Conservation (phyloP, 2,113 vertebrate species). For the Guaruba guarouba region DNA sequence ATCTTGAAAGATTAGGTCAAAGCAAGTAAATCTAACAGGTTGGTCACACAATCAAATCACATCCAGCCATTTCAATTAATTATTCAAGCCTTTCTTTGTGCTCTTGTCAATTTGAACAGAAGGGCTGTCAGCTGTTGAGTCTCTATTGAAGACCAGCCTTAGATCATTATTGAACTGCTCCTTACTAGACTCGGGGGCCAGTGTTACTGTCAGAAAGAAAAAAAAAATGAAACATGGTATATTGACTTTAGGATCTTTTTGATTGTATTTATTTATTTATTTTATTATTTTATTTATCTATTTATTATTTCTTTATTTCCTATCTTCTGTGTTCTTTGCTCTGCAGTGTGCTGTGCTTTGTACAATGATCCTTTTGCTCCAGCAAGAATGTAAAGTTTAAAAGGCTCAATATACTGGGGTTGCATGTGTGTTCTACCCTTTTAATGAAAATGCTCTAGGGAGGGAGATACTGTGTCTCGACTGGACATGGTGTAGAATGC, state of each 20-base stretch:
- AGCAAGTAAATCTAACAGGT: not conserved
- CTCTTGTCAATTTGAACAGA: constrained; percentile 71
- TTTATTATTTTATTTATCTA: not conserved
- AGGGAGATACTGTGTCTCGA: not conserved
- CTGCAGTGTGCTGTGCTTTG: not conserved
- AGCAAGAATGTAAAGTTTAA: not conserved
- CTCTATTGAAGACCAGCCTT: constrained; percentile 47
- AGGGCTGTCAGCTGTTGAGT: constrained; percentile 49
- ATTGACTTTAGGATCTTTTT: constrained; percentile 18
- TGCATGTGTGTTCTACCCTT: not conserved
- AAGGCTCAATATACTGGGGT: not conserved
- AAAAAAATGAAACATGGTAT: not conserved
- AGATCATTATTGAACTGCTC: constrained; percentile 69
- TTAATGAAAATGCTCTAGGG: not conserved
- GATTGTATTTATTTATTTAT: not conserved
- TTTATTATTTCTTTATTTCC: not conserved
- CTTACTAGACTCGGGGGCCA: constrained; percentile 17
- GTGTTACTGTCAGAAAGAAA: constrained; percentile 22
- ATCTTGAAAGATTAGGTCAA: not conserved
- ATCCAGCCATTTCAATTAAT: constrained; percentile 23
- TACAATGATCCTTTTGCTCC: not conserved
- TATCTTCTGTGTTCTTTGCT: not conserved
- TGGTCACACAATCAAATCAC: constrained; percentile 11
- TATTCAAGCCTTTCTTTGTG: constrained; percentile 61
- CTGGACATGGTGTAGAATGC: not conserved